phyloP scores from a whole-genome alignment of 2,888 invertebrate species.

The Polydrusus tereticollis region DNA sequence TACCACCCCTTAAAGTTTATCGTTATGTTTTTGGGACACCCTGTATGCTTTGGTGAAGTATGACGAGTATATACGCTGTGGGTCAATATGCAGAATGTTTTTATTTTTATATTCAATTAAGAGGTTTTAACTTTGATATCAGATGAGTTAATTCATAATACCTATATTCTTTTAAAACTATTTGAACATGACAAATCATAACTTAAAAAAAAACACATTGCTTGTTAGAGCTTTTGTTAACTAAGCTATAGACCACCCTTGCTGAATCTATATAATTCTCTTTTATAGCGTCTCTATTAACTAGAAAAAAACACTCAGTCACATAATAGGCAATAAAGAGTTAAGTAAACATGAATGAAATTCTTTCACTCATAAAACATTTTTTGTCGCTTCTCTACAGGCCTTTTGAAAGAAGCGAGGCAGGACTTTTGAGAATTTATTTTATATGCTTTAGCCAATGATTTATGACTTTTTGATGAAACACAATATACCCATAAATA shows the following conservation, averaged over 20 bases:
- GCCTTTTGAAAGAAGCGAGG: slow-evolving; percentile 31
- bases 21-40: too few species aligned
- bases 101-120: too few species aligned
- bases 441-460: slow-evolving; percentile 23
- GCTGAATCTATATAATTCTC: slow-evolving; percentile 14
- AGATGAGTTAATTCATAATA: too few species aligned
- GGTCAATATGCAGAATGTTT: too few species aligned
- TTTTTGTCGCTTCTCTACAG: slow-evolving; percentile 39
- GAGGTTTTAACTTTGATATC: too few species aligned
- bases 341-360: slow-evolving; percentile 45
- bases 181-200: too few species aligned
- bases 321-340: slow-evolving; percentile 39
- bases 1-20: too few species aligned
- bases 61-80: too few species aligned
- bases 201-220: neutral
- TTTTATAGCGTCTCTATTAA: slow-evolving; percentile 27
- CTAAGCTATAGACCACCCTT: slow-evolving; percentile 20
- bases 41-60: too few species aligned
- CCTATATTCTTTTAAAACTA: too few species aligned
- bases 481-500: slow-evolving; percentile 48
- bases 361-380: slow-evolving; percentile 43
- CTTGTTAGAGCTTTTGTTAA: neutral
- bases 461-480: slow-evolving; percentile 48
- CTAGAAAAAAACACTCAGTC: slow-evolving; percentile 25
- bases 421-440: slow-evolving; percentile 32